phyloP scores from a whole-genome alignment of 2,888 invertebrate species.

The Ernsta delagoae region DNA sequence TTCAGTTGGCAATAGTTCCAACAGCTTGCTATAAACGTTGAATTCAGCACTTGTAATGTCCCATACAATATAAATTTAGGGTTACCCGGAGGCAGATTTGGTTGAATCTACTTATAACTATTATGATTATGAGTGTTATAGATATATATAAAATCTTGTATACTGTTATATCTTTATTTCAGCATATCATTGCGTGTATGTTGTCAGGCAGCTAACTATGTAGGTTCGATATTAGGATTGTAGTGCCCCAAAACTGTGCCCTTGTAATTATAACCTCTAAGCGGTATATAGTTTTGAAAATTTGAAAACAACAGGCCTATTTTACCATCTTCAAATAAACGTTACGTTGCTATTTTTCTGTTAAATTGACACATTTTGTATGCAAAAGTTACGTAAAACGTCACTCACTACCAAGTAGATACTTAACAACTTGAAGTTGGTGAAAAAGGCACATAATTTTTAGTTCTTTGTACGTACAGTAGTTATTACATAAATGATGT shows the following conservation, averaged over 20 bases:
- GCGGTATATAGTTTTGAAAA: not conserved
- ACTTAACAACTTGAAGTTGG: not conserved
- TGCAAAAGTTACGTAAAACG: not conserved
- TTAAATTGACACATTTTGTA: not conserved
- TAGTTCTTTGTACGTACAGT: constrained; percentile 20
- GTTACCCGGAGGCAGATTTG: constrained; percentile 50
- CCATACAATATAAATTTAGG: constrained; percentile 46
- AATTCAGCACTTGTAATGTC: constrained; percentile 7
- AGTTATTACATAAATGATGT: constrained; percentile 11
- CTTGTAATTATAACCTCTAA: constrained; percentile 23
- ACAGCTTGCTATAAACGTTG: not conserved
- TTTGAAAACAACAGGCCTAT: constrained; percentile 7
- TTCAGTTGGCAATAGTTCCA: not conserved
- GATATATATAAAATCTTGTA: constrained; percentile 29
- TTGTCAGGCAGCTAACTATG: constrained; percentile 69
- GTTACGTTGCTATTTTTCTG: not conserved
- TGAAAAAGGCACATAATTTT: constrained; percentile 13
- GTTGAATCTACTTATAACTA: constrained; percentile 36
- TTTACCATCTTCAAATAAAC: not conserved
- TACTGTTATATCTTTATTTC: constrained; percentile 34
- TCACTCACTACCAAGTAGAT: not conserved
- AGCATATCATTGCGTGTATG: constrained; percentile 63
- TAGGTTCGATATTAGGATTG: constrained; percentile 60
- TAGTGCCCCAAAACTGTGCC: constrained; percentile 48
- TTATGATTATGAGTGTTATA: constrained; percentile 36